phyloP scores from a whole-genome alignment of 2,888 invertebrate species.

The Neoascia interrupta region DNA sequence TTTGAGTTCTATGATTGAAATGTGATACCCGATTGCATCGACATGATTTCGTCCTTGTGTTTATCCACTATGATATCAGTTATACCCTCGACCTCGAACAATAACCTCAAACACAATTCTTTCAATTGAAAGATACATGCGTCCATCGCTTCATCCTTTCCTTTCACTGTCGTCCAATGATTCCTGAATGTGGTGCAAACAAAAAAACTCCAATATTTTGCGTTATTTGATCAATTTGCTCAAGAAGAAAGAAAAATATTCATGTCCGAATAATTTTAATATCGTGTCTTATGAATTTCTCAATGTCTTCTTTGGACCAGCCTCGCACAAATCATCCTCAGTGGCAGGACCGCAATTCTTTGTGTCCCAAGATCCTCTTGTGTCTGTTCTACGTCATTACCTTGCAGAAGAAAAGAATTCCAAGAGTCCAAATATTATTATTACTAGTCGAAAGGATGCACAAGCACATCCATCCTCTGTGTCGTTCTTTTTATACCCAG shows the following conservation, averaged over 20 bases:
- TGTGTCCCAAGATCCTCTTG: not conserved
- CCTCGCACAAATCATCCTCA: slow-evolving; percentile 56
- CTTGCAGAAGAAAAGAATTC: slow-evolving; percentile 47
- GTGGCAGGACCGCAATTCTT: slow-evolving; percentile 46
- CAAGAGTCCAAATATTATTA: slow-evolving; percentile 57
- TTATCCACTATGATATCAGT: no score
- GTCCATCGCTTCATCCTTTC: no score
- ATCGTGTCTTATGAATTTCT: slow-evolving; percentile 55
- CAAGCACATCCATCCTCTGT: slow-evolving; percentile 6
- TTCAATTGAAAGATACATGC: no score
- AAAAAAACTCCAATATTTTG: slow-evolving; percentile 49
- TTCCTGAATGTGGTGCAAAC: no score
- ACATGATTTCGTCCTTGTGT: no score
- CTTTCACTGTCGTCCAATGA: not conserved
- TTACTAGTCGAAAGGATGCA: slow-evolving; percentile 41
- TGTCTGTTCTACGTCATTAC: slow-evolving; percentile 17
- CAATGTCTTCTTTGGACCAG: slow-evolving; percentile 41
- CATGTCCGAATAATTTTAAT: slow-evolving; percentile 67
- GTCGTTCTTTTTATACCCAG: slow-evolving; percentile 9
- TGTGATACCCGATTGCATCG: no score
- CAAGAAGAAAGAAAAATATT: slow-evolving; percentile 51
- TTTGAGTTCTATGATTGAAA: no score
- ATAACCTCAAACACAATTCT: no score
- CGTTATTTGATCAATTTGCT: slow-evolving; percentile 65
- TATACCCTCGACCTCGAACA: no score